Evolutionary conservation across 2,113 vertebrate genomes (phyloP).

Genomic region (Chamaea fasciata): DNA sequence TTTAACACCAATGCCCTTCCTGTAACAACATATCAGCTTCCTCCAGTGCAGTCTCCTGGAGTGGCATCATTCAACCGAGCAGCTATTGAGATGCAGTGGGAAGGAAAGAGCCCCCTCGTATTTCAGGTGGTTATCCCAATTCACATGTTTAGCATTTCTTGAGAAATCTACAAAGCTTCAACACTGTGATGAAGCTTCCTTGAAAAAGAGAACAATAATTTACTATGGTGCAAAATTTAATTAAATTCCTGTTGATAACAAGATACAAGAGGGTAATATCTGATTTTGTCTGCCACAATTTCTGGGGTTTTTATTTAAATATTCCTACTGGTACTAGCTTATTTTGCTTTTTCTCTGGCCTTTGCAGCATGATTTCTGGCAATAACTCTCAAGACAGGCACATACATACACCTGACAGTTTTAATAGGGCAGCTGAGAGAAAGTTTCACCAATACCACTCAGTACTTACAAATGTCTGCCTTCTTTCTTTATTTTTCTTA

Average conservation of each 20-base stretch:
- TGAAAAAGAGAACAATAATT: slow-evolving; percentile 17
- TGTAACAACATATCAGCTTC: slow-evolving; percentile 14
- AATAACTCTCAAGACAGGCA: neutral
- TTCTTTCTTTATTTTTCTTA: neutral
- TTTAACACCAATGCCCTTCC: neutral
- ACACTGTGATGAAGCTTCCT: slow-evolving; percentile 26
- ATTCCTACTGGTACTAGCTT: neutral
- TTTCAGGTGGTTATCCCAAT: slow-evolving; percentile 34
- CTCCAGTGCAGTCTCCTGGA: neutral
- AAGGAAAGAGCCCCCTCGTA: neutral
- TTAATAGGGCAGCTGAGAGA: neutral
- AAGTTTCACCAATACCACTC: neutral
- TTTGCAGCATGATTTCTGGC: neutral
- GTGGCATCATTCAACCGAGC: neutral
- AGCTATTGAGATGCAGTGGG: neutral
- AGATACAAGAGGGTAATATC: neutral
- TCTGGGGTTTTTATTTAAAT: neutral
- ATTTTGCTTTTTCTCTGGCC: neutral
- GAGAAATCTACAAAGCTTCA: slow-evolving; percentile 19
- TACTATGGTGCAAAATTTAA: slow-evolving; percentile 21
- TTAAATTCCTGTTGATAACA: slow-evolving; percentile 1
- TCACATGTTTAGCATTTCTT: slow-evolving; percentile 29
- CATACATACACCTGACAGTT: neutral
- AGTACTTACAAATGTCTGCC: neutral
- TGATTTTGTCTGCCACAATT: neutral